These are phyloP conservation scores for Cyphomyrus discorhynchus DNA, from an alignment of 2,113 vertebrate genomes.

Conservation along the genomic window DNA sequence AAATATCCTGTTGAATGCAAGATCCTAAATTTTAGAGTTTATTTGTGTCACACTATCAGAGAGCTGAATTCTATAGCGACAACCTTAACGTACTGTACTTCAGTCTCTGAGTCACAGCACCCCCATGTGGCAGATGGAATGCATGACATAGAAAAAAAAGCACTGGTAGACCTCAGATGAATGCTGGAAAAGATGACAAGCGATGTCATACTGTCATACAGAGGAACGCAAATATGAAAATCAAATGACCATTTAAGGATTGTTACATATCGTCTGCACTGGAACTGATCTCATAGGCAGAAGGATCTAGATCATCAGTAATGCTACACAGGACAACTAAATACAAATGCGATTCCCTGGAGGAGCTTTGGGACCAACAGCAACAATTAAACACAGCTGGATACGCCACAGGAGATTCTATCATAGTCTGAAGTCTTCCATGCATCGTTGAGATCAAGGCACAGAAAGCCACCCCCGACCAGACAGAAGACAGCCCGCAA, in stretches of 20 bases:
- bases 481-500: background rate
- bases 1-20: background rate
- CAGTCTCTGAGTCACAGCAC: background rate
- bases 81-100: background rate
- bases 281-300: background rate
- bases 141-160: background rate
- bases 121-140: background rate
- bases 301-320: background rate
- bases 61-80: background rate
- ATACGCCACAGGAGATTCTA: background rate
- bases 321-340: background rate
- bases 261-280: background rate
- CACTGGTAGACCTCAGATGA: background rate
- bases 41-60: background rate
- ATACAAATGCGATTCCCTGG: background rate
- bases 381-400: background rate
- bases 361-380: background rate
- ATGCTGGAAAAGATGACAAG: background rate
- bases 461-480: background rate
- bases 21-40: background rate
- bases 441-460: background rate
- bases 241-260: background rate
- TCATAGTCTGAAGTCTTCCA: constrained; percentile 1
- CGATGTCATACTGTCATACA: background rate
- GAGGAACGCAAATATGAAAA: background rate